Percentiles rank a stretch among this genome's conserved stretches.
Conservation (phyloP, 37 sponge, comb jelly and placozoan species). For the Beroe forskalii region DNA sequence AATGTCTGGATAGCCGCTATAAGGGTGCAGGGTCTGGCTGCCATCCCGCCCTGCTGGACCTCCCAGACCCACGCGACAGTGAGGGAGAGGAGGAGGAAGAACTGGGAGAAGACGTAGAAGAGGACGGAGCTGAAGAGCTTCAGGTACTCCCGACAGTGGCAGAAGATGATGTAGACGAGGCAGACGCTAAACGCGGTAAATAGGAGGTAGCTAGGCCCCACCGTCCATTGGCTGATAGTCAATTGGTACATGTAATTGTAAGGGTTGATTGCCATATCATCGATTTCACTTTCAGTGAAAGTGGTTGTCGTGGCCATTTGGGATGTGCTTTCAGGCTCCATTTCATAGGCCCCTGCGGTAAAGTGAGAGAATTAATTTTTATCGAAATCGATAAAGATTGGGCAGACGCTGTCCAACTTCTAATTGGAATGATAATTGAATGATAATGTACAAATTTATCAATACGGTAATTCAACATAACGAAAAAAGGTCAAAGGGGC, state of each 20-base stretch:
- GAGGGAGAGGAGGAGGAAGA: background rate
- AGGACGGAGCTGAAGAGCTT: constrained; percentile 9
- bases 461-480: too few relatives aligned
- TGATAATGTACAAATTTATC: too few relatives aligned
- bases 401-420: too few relatives aligned
- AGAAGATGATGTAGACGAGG: background rate
- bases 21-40: background rate
- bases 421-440: too few relatives aligned
- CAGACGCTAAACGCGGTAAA: background rate
- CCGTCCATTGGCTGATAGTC: background rate
- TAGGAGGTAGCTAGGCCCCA: background rate
- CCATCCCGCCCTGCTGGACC: background rate
- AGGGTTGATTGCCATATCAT: background rate
- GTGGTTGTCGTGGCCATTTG: background rate
- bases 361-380: too few relatives aligned
- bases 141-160: too few relatives aligned
- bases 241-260: background rate
- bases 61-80: background rate
- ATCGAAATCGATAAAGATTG: too few relatives aligned
- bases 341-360: too few relatives aligned
- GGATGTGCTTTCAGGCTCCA: too few relatives aligned
- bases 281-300: background rate
- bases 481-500: too few relatives aligned
- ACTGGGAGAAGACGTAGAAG: constrained; percentile 17
- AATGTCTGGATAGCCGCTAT: background rate